phyloP scores from a whole-genome alignment of 2,797 vertebrate genomes.

The Arrhamphus sclerolepis region DNA sequence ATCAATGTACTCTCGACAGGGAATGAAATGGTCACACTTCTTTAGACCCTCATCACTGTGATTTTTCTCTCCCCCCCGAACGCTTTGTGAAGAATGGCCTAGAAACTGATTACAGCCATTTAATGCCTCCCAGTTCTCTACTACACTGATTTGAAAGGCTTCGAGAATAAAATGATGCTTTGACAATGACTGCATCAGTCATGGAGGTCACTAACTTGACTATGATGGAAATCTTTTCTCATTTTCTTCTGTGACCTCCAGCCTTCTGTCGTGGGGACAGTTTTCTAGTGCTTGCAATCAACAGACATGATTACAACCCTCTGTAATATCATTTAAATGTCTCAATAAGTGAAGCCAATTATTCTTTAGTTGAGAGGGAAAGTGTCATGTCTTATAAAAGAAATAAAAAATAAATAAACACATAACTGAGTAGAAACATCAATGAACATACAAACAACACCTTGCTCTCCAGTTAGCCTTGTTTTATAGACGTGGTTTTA shows the following conservation, averaged over 20 bases:
- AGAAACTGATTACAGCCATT: slow-evolving; percentile 54
- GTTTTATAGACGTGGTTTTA: too few relatives aligned
- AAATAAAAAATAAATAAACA: too few relatives aligned
- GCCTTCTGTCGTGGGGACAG: background rate
- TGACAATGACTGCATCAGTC: slow-evolving; percentile 37
- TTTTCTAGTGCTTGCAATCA: too few relatives aligned
- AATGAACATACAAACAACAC: too few relatives aligned
- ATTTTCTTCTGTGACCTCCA: slow-evolving; percentile 25
- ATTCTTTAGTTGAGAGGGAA: too few relatives aligned
- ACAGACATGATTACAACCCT: too few relatives aligned
- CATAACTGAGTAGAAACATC: too few relatives aligned
- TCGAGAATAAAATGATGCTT: slow-evolving; percentile 19
- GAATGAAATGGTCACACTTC: slow-evolving; percentile 32
- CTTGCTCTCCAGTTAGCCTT: too few relatives aligned
- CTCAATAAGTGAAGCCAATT: too few relatives aligned
- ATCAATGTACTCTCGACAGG: slow-evolving; percentile 6
- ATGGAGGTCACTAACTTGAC: slow-evolving; percentile 21
- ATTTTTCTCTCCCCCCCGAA: slow-evolving; percentile 43
- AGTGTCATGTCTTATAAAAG: too few relatives aligned
- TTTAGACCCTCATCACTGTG: slow-evolving; percentile 21
- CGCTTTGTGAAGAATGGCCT: slow-evolving; percentile 25
- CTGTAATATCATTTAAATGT: too few relatives aligned
- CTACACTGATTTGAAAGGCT: slow-evolving; percentile 47
- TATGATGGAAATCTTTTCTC: slow-evolving; percentile 22
- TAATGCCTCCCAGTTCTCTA: slow-evolving; percentile 22